Evolutionary conservation across 1,140 invertebrate species (phyloP).

Genomic region (Campodea augens): DNA sequence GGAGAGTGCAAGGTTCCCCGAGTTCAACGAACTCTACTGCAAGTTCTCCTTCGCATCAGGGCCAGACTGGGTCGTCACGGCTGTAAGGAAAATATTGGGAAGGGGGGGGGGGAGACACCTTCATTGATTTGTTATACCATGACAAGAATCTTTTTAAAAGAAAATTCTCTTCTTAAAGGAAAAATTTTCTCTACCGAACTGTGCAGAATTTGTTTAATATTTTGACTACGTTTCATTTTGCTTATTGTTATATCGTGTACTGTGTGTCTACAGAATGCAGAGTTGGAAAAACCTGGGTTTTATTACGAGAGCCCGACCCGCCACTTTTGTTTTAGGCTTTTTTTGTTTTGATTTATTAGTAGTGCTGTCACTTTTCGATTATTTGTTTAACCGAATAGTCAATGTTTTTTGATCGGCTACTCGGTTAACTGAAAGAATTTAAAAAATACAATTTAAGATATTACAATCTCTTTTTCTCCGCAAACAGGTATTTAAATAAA

Average conservation of each 20-base stretch:
- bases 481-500: too few relatives aligned
- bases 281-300: slow-evolving; percentile 1
- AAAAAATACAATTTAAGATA: too few relatives aligned
- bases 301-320: too few relatives aligned
- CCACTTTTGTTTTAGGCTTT: too few relatives aligned
- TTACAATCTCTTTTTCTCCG: too few relatives aligned
- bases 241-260: background rate
- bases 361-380: too few relatives aligned
- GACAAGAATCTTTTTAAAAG: background rate
- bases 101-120: background rate
- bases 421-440: too few relatives aligned
- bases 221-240: background rate
- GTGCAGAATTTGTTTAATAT: slow-evolving; percentile 5
- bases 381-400: too few relatives aligned
- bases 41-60: slow-evolving; percentile 50
- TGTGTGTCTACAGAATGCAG: background rate
- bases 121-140: background rate
- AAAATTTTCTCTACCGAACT: background rate
- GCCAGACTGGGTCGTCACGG: slow-evolving; percentile 45
- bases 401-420: too few relatives aligned
- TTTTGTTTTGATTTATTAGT: too few relatives aligned
- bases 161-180: too few relatives aligned
- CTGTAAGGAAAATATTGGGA: too few relatives aligned
- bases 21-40: slow-evolving; percentile 48
- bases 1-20: slow-evolving; percentile 43